These are phyloP conservation scores for Nanorana parkeri DNA, from an alignment of 2,113 vertebrate species.

Conservation along the genomic window DNA sequence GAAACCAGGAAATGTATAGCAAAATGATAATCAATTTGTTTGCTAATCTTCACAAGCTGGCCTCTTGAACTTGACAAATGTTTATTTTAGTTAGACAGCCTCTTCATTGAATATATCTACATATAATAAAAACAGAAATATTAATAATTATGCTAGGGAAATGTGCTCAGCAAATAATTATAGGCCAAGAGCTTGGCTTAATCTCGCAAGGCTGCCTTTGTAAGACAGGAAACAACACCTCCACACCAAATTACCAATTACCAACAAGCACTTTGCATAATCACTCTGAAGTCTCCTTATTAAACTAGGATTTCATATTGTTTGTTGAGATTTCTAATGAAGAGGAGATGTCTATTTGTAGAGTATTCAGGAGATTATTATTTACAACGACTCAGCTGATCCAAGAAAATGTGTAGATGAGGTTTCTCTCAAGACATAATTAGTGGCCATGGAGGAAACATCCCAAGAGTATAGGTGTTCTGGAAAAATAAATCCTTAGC, in stretches of 20 bases:
- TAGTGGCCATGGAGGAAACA: conserved; percentile 44
- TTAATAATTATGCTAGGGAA: conserved; percentile 1
- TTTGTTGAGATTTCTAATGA: conserved; percentile 41
- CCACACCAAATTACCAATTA: neutral
- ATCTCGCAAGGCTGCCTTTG: neutral
- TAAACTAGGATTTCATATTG: conserved; percentile 26
- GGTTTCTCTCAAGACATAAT: conserved; percentile 45
- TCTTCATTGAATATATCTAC: too few relatives aligned
- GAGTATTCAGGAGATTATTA: conserved; percentile 33
- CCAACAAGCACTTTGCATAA: conserved; percentile 31
- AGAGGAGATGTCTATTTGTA: conserved; percentile 20
- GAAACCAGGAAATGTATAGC: too few relatives aligned
- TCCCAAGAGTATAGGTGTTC: conserved; percentile 47
- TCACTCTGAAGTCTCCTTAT: conserved; percentile 15
- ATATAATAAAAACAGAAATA: too few relatives aligned
- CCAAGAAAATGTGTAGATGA: conserved; percentile 49
- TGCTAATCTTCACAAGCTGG: too few relatives aligned
- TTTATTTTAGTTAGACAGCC: too few relatives aligned
- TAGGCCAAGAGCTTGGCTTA: neutral
- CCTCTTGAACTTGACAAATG: too few relatives aligned
- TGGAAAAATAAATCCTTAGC: conserved; percentile 51
- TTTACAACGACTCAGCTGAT: conserved; percentile 44
- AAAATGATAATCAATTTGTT: too few relatives aligned
- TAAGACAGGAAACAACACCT: conserved; percentile 5
- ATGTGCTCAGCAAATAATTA: neutral